Conservation (phyloP, 2,797 vertebrate genomes). For the Pseudomugil tenellus region DNA sequence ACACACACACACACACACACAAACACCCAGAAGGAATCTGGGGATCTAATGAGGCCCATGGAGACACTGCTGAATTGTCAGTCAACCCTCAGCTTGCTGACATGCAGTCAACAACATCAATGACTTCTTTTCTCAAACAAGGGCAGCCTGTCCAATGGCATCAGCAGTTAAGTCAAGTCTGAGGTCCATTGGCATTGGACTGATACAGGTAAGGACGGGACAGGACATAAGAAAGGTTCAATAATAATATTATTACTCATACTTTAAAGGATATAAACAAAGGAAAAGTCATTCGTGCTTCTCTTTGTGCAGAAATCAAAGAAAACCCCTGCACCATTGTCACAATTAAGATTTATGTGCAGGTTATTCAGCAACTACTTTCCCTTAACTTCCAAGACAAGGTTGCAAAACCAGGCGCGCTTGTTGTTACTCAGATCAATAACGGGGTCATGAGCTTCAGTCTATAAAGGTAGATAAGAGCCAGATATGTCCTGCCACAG, state of each 20-base stretch:
- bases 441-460: constrained; percentile 47
- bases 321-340: constrained; percentile 11
- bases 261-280: constrained; percentile 1
- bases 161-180: constrained; percentile 67
- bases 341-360: constrained; percentile 40
- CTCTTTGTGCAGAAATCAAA: constrained; percentile 2
- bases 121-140: constrained; percentile 76
- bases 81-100: constrained; percentile 83
- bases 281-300: neutral
- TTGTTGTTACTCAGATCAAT: constrained; percentile 69
- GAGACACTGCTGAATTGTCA: constrained; percentile 84
- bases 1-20: constrained; percentile 47
- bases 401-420: constrained; percentile 62
- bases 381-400: constrained; percentile 57
- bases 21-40: constrained; percentile 71
- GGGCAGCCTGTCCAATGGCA: constrained; percentile 77
- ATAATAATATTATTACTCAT: constrained; percentile 14
- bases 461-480: constrained; percentile 6
- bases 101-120: constrained; percentile 84
- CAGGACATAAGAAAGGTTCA: constrained; percentile 17
- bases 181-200: constrained; percentile 51
- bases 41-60: constrained; percentile 86
- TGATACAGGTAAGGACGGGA: constrained; percentile 40
- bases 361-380: constrained; percentile 57
- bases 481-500: constrained; percentile 54